A percentile compares a stretch with the other conserved stretches of the same genome.
Conservation (phyloP, 2,888 invertebrate genomes). For the Fragum whitleyi region DNA sequence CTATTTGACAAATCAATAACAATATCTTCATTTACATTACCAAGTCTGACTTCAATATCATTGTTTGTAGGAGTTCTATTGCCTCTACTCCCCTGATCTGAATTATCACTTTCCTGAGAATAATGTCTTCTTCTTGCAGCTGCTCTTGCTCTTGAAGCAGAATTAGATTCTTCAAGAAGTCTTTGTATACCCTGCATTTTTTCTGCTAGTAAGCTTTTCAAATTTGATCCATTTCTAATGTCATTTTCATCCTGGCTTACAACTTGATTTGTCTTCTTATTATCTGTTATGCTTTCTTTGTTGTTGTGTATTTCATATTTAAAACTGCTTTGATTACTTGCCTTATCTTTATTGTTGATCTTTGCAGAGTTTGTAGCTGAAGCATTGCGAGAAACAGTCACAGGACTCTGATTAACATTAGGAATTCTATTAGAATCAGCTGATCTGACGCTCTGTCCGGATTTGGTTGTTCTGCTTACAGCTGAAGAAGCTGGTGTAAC, state of each 20-base stretch:
- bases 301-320: conserved; percentile 25
- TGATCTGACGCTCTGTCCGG: conserved; percentile 30
- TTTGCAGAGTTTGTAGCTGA: neutral
- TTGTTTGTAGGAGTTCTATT: conserved; percentile 21
- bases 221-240: conserved; percentile 28
- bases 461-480: conserved; percentile 35
- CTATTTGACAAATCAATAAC: conserved; percentile 26
- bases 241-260: neutral
- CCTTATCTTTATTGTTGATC: conserved; percentile 17
- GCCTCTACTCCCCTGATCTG: neutral
- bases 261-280: neutral
- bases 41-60: conserved; percentile 4
- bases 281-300: conserved; percentile 7
- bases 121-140: conserved; percentile 15
- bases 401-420: neutral
- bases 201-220: conserved; percentile 57
- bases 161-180: conserved; percentile 57
- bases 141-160: conserved; percentile 24
- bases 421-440: conserved; percentile 36
- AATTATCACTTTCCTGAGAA: conserved; percentile 14
- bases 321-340: conserved; percentile 6
- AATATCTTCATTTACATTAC: conserved; percentile 16
- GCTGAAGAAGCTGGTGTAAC: conserved; percentile 13
- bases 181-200: conserved; percentile 62
- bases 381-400: neutral